Conservation (phyloP, 2,797 vertebrate species). For the Bucorvus abyssinicus region DNA sequence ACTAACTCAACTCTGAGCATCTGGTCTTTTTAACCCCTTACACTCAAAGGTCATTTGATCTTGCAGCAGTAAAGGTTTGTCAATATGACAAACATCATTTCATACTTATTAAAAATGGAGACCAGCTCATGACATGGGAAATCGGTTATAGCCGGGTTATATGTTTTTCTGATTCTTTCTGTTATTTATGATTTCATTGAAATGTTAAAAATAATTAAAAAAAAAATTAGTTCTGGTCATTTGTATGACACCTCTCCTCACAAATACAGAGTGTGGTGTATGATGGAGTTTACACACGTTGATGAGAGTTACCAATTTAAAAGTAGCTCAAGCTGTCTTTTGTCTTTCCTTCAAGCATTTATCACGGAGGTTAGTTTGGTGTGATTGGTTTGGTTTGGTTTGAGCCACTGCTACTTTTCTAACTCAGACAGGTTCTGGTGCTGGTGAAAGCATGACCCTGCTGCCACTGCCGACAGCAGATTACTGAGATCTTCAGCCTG, state of each 20-base stretch:
- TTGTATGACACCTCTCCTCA: not conserved
- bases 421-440: not conserved
- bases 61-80: conserved; percentile 18
- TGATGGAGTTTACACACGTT: not conserved
- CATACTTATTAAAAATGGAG: not conserved
- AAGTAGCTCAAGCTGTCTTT: not conserved
- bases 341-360: not conserved
- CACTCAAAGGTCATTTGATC: not conserved
- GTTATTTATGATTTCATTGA: not conserved
- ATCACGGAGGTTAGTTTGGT: not conserved
- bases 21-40: conserved; percentile 54
- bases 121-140: not conserved
- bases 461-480: not conserved
- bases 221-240: not conserved
- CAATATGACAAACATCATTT: not conserved
- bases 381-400: not conserved
- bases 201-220: not conserved
- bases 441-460: not conserved
- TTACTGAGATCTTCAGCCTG: not conserved
- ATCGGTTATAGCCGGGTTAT: not conserved
- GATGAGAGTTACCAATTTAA: not conserved
- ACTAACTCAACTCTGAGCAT: conserved; percentile 41
- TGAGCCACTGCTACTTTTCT: not conserved
- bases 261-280: not conserved
- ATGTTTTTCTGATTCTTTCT: not conserved